These are phyloP conservation scores for Drusus annulatus DNA, from an alignment of 1,140 invertebrate species.

Conservation along the genomic window DNA sequence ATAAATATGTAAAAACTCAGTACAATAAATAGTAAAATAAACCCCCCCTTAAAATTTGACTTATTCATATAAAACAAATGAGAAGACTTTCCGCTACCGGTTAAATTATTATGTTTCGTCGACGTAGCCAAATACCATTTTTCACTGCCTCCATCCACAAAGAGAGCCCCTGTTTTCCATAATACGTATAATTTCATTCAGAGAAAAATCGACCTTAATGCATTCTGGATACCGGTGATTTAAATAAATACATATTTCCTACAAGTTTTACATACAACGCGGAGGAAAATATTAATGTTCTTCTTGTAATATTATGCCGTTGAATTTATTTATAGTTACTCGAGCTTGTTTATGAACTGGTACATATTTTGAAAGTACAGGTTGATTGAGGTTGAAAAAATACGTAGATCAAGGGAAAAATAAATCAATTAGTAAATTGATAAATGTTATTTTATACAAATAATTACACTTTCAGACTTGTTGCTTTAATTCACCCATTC, in stretches of 20 bases:
- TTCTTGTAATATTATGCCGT: neutral
- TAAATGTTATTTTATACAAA: too few relatives aligned
- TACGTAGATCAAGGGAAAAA: too few relatives aligned
- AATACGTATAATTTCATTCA: constrained; percentile 24
- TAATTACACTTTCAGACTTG: too few relatives aligned
- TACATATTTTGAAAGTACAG: too few relatives aligned
- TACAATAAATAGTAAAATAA: too few relatives aligned
- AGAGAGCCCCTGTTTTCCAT: constrained; percentile 13
- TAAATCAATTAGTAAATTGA: too few relatives aligned
- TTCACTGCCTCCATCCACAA: neutral
- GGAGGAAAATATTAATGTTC: neutral
- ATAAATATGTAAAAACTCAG: too few relatives aligned
- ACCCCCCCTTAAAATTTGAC: too few relatives aligned
- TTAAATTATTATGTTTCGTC: neutral
- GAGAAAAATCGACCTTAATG: constrained; percentile 13
- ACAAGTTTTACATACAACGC: too few relatives aligned
- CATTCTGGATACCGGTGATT: neutral
- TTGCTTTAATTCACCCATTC: too few relatives aligned
- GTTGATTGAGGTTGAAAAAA: too few relatives aligned
- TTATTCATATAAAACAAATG: too few relatives aligned
- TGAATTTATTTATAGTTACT: neutral
- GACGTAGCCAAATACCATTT: constrained; percentile 11
- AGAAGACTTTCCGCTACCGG: neutral
- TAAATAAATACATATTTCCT: constrained; percentile 15
- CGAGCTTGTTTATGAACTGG: neutral